These are phyloP conservation scores for Apamea epomidion DNA, from an alignment of 2,888 invertebrate genomes.

Conservation along the genomic window DNA sequence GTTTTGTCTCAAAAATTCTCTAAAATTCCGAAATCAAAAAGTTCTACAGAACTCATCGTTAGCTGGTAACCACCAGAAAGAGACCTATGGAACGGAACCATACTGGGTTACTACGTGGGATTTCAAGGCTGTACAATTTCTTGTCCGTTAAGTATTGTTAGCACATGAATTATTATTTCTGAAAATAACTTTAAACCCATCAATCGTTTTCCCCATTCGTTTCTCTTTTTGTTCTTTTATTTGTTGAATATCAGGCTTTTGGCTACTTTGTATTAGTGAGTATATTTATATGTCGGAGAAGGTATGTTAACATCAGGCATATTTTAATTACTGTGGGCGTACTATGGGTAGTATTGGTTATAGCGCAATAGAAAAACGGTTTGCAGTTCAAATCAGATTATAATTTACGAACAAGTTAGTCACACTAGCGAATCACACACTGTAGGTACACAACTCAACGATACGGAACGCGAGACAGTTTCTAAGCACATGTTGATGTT, in stretches of 20 bases:
- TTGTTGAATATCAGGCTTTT: not conserved
- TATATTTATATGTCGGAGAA: too few relatives aligned
- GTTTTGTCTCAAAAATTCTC: not conserved
- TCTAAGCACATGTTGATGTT: too few relatives aligned
- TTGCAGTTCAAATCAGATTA: too few relatives aligned
- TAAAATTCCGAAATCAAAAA: constrained; percentile 91
- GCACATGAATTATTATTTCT: not conserved
- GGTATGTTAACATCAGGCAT: too few relatives aligned
- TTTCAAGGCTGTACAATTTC: constrained; percentile 90
- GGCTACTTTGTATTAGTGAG: not conserved
- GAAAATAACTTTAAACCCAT: not conserved
- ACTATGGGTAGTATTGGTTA: too few relatives aligned
- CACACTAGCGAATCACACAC: too few relatives aligned
- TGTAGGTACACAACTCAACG: too few relatives aligned
- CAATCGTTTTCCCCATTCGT: not conserved
- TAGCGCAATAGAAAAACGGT: too few relatives aligned
- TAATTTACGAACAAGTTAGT: too few relatives aligned
- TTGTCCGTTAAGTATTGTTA: not conserved
- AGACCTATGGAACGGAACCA: constrained; percentile 96
- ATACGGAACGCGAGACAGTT: too few relatives aligned
- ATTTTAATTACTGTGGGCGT: too few relatives aligned
- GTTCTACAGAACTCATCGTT: constrained; percentile 95
- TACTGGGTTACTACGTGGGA: constrained; percentile 96
- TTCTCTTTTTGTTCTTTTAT: not conserved
- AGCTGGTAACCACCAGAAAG: constrained; percentile 97